Evolutionary conservation across 2,113 vertebrate species (phyloP), one percentile per base, ranked within the genome.

Genomic region (Bufo bufo): DNA sequence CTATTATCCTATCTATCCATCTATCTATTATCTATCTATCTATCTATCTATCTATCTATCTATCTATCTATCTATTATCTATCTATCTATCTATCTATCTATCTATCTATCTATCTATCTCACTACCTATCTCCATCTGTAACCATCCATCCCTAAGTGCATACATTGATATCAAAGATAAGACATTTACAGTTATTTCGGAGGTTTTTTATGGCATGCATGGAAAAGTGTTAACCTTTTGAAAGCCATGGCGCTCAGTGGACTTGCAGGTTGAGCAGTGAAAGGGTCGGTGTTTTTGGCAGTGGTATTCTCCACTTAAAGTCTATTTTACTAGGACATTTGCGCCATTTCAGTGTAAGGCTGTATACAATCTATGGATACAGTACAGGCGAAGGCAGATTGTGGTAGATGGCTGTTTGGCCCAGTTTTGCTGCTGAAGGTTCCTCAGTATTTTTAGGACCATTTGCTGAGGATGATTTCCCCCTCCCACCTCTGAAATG

Each of bases 251-350:
- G 19, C 56, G 16, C 33, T 81, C 54, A 59, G 23, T 17, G 23
- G 77, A 13, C n/a, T 59, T 59, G 78, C 23, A 81, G 45, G 54
- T 43, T 81, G 17, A n/a, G 74, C 59, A 33, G n/a, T 52, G 75
- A 86, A 63, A 54, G 75, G 85, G 23, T 80, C 69, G 13, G 23
- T 33, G 14, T 71, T 69, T 49, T 71, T 23, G 63, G n/a, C 47
- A 71, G 17, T 54, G 49, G 17, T 43, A 50, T 54, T 63, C 49
- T 84, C 13, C 43, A 84, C 71, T 69, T 54, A 3, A 84, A 43
- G n/a, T 54, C 47, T 71, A 69, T 69, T 84, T 54, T 71, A 16
- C 63, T 50, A 69, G 71, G 82, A 71, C 45, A 84, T 84, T 52
- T 33, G 69, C 65, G 45, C 49, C 49, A 54, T 84, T 84, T 84